Evolutionary conservation across 2,888 invertebrate species (phyloP), one percentile per base, ranked within the genome.

Genomic region (Drosophila austrosaltans): DNA sequence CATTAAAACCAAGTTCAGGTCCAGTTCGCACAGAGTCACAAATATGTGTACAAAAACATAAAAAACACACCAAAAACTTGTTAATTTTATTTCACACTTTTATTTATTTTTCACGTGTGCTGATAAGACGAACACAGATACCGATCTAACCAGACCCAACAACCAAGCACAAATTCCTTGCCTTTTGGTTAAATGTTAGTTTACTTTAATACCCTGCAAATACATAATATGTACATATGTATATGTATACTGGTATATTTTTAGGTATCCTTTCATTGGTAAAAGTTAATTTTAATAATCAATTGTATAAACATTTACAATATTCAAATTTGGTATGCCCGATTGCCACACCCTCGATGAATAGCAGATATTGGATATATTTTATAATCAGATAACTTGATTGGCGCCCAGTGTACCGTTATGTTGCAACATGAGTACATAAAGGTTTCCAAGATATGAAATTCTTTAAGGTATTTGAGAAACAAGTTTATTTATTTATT

Each of bases 31-130:
- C 10, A 22, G 56, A 20, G 16, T 42, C 42, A 42, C 42, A 42
- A 42, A 42, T 16, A 42, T 60, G 28, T 39, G 36, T 40, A 48
- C 12, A 12, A 28, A 28, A 44, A n/a, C 42, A 22, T 22, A 25
- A 60, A 42, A 66, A 32, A 54, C 60, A 32, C 54, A 59, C 53
- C 53, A 74, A 44, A 73, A 64, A 44, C 48, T 53, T 42, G 42
- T 42, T 59, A 53, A 53, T 69, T 53, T 12, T 20, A 10, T 66
- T 61, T 64, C 62, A 53, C 58, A 58, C 48, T 42, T 42, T 60
- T 80, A 76, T 79, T 79, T 79, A 81, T 73, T 78, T 78, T 81
- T 81, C 73, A 73, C 81, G 76, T 79, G 81, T 66, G 71, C 77
- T 71, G 79, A 81, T 79, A 81, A 79, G 78, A 65, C 59, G 61